Conservation (phyloP, 2,888 invertebrate species). For the Hyposoter didymator region DNA sequence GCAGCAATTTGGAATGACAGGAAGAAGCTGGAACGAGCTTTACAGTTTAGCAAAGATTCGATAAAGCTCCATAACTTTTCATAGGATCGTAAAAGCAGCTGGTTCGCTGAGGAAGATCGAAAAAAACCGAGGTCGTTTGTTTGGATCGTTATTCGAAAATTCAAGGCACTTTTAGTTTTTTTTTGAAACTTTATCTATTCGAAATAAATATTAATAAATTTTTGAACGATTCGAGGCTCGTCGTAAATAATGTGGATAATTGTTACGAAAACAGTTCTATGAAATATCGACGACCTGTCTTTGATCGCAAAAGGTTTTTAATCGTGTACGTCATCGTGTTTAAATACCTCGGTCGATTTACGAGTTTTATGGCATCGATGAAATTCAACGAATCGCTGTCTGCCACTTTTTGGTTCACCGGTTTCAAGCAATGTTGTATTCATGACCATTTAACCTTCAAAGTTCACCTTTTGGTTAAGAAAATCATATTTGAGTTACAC, state of each 20-base stretch:
- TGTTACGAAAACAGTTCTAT: constrained; percentile 13
- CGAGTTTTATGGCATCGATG: neutral
- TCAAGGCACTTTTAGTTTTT: neutral
- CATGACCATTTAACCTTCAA: neutral
- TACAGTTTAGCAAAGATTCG: neutral
- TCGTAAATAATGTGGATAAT: constrained; percentile 14
- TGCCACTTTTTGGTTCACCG: neutral
- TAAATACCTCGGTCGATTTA: constrained; percentile 4
- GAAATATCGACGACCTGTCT: neutral
- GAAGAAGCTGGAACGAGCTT: neutral
- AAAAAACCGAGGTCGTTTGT: neutral
- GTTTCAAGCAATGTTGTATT: neutral
- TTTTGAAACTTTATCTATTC: neutral
- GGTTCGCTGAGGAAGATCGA: neutral
- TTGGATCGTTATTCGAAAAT: neutral
- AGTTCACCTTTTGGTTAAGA: no score
- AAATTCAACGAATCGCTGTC: neutral
- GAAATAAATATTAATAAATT: constrained; percentile 3
- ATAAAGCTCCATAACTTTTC: neutral
- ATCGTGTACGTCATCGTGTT: neutral
- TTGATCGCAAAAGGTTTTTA: neutral
- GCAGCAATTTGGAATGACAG: constrained; percentile 2
- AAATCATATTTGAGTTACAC: neutral
- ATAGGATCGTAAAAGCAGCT: neutral
- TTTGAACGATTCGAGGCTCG: neutral